Evolutionary conservation across 2,888 invertebrate species (phyloP).

Genomic region (Papilio demoleus): DNA sequence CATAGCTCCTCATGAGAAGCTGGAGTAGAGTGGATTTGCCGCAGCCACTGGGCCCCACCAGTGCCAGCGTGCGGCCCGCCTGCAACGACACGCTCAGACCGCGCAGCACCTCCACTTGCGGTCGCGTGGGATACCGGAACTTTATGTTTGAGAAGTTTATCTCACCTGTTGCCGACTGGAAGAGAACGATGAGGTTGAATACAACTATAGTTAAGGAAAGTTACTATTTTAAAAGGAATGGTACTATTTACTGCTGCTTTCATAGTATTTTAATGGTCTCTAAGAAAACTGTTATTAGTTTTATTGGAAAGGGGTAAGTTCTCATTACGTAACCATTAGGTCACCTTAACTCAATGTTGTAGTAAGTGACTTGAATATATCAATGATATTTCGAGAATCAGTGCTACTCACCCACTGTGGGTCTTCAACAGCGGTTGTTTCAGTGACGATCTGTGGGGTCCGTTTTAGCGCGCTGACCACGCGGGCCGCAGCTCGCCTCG

Average conservation of each 20-base stretch:
- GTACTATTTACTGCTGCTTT: no score
- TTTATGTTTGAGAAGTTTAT: constrained; percentile 85
- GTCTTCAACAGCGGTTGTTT: constrained; percentile 54
- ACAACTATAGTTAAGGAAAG: no score
- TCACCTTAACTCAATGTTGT: no score
- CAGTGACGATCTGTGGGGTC: constrained; percentile 69
- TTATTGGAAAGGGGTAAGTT: no score
- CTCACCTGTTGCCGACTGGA: constrained; percentile 84
- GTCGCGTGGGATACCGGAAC: constrained; percentile 91
- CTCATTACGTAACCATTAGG: no score
- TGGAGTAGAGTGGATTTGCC: constrained; percentile 92
- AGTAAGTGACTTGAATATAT: no score
- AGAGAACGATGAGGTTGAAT: no score
- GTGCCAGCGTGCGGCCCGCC: constrained; percentile 87
- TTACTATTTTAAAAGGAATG: no score
- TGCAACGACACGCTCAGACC: constrained; percentile 84
- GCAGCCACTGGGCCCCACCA: constrained; percentile 89
- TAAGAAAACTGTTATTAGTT: no score
- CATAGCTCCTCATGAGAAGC: constrained; percentile 90
- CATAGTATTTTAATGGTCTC: no score
- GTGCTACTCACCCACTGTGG: constrained; percentile 66
- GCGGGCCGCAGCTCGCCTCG: constrained; percentile 86
- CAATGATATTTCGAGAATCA: no score
- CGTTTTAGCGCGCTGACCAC: constrained; percentile 81
- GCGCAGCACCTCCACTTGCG: constrained; percentile 86